A percentile compares a stretch with the other conserved stretches of the same genome.
Evolutionary conservation across 1,140 invertebrate genomes (phyloP).

Genomic region (Ptiloglossa arizonensis): DNA sequence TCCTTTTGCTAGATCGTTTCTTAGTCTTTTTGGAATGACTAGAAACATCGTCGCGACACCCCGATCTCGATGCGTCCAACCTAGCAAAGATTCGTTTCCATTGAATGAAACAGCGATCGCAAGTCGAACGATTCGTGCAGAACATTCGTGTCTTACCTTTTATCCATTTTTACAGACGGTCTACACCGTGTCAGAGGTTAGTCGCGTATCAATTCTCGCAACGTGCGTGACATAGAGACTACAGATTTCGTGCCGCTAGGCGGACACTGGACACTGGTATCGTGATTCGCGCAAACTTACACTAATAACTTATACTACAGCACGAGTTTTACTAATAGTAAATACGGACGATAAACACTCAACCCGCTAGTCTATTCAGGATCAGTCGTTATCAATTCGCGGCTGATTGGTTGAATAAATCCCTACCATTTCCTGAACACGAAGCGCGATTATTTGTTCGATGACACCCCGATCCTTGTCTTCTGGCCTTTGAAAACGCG

Average conservation of each 20-base stretch:
- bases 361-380: neutral
- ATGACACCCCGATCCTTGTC: neutral
- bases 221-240: constrained; percentile 24
- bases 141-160: constrained; percentile 34
- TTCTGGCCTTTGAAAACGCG: neutral
- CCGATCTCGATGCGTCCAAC: constrained; percentile 33
- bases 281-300: neutral
- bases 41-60: constrained; percentile 10
- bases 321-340: constrained; percentile 6
- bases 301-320: neutral
- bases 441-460: constrained; percentile 1
- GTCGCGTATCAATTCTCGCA: neutral
- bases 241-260: neutral
- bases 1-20: constrained; percentile 51
- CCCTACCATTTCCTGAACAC: constrained; percentile 19
- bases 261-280: neutral
- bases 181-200: constrained; percentile 36
- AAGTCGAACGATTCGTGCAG: neutral
- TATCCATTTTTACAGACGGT: constrained; percentile 43
- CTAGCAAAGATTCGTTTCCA: neutral
- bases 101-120: constrained; percentile 21
- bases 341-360: constrained; percentile 37
- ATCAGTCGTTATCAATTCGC: constrained; percentile 34
- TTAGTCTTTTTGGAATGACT: constrained; percentile 49
- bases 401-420: constrained; percentile 35